These are phyloP conservation scores for Idaea dimidiata DNA, from an alignment of 2,888 invertebrate species.

Conservation along the genomic window DNA sequence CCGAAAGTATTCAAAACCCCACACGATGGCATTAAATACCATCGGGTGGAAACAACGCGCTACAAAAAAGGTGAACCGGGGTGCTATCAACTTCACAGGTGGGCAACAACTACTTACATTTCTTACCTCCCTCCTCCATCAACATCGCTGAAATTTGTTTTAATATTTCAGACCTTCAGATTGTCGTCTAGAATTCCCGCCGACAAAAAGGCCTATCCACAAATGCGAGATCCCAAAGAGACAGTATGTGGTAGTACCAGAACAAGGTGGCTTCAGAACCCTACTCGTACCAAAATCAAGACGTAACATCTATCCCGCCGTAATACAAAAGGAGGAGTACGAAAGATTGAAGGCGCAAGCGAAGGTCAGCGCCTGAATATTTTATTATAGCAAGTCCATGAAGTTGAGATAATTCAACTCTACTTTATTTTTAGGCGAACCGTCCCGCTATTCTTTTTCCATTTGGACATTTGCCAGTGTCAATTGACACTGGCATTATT, in stretches of 20 bases:
- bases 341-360: slow-evolving; percentile 81
- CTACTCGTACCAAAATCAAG: slow-evolving; percentile 76
- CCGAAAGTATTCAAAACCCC: slow-evolving; percentile 51
- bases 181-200: slow-evolving; percentile 70
- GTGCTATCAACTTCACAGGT: slow-evolving; percentile 71
- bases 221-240: slow-evolving; percentile 58
- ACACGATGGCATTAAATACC: slow-evolving; percentile 62
- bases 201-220: slow-evolving; percentile 63
- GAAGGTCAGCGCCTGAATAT: slow-evolving; percentile 53
- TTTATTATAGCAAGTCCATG: slow-evolving; percentile 4
- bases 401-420: too few species aligned
- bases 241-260: slow-evolving; percentile 53
- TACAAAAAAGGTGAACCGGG: slow-evolving; percentile 53
- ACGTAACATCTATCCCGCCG: slow-evolving; percentile 78
- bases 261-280: slow-evolving; percentile 61
- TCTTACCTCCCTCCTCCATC: not conserved
- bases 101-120: slow-evolving; percentile 11
- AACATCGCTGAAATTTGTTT: not conserved
- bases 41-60: slow-evolving; percentile 36
- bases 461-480: too few species aligned
- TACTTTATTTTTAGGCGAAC: too few species aligned
- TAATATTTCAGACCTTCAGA: slow-evolving; percentile 57
- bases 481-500: too few species aligned
- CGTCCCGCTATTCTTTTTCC: too few species aligned
- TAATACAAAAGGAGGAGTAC: slow-evolving; percentile 82